Percentiles rank a stretch among this genome's conserved stretches.
These are phyloP conservation scores for Grapholita molesta DNA, from an alignment of 1,140 invertebrate genomes.

Conservation along the genomic window DNA sequence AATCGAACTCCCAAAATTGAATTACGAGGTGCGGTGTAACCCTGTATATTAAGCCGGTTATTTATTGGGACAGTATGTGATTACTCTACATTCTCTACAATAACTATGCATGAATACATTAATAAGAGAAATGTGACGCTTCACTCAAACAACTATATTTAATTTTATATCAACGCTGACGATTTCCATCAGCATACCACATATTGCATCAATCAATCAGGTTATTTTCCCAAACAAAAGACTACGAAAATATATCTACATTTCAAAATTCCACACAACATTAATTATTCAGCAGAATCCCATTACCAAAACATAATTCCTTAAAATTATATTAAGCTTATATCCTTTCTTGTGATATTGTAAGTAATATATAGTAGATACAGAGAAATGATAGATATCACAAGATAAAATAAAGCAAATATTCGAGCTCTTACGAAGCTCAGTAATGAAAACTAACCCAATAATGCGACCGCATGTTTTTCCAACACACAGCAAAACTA, in stretches of 20 bases:
- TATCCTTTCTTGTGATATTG: neutral
- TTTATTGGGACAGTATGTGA: no score
- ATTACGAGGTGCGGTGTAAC: no score
- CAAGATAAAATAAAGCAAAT: neutral
- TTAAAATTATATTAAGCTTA: no score
- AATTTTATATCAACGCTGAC: neutral
- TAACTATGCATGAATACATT: no score
- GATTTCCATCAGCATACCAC: neutral
- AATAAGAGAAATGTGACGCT: no score
- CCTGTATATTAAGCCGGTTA: no score
- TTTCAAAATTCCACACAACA: neutral
- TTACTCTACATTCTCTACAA: no score
- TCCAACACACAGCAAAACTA: neutral
- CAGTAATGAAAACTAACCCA: constrained; percentile 2
- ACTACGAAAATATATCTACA: neutral
- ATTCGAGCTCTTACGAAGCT: neutral
- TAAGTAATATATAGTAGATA: neutral
- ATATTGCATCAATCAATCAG: neutral
- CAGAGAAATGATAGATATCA: neutral
- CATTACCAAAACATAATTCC: no score
- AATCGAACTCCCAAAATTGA: neutral
- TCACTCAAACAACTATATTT: no score
- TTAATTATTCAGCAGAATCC: no score
- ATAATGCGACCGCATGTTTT: neutral
- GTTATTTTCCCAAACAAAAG: no score